Percentiles rank a stretch among this genome's conserved stretches.
Evolutionary conservation across 92 coral and sea anemone species (phyloP).

Genomic region (Palythoa heliodiscus): DNA sequence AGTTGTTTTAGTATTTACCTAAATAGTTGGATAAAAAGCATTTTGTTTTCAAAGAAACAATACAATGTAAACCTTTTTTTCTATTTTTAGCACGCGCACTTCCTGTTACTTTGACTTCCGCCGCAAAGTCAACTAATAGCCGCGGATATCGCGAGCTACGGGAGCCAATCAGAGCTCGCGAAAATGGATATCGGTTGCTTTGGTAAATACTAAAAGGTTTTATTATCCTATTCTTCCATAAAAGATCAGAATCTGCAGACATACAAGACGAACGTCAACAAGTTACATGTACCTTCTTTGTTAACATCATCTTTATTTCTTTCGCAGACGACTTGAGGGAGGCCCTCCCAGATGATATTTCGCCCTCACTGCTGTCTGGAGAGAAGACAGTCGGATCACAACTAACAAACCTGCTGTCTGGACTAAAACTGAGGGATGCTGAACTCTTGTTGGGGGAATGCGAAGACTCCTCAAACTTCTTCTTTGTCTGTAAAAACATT

Average conservation of each 20-base stretch:
- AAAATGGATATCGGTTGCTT: too few relatives aligned
- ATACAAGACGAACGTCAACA: not conserved
- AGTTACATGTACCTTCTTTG: conserved; percentile 58
- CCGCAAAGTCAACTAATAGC: too few relatives aligned
- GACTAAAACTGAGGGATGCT: conserved; percentile 53
- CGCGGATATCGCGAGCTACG: too few relatives aligned
- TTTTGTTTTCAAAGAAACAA: too few relatives aligned
- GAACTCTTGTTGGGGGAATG: conserved; percentile 63
- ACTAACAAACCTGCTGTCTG: conserved; percentile 67
- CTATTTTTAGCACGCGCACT: too few relatives aligned
- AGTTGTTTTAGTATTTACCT: too few relatives aligned
- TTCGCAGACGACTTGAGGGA: conserved; percentile 86
- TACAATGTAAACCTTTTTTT: too few relatives aligned
- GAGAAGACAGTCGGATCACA: conserved; percentile 58
- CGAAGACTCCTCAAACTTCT: conserved; percentile 75
- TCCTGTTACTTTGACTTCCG: too few relatives aligned
- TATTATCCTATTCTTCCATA: too few relatives aligned
- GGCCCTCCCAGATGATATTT: conserved; percentile 49
- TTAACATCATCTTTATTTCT: conserved; percentile 68
- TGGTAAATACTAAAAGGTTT: too few relatives aligned
- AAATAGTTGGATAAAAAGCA: too few relatives aligned
- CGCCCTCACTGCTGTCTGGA: conserved; percentile 84
- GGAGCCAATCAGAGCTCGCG: too few relatives aligned
- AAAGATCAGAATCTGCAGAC: not conserved
- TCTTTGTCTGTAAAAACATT: conserved; percentile 62